Evolutionary conservation across 2,888 invertebrate genomes (phyloP).

Genomic region (Cyclophora albipunctata): DNA sequence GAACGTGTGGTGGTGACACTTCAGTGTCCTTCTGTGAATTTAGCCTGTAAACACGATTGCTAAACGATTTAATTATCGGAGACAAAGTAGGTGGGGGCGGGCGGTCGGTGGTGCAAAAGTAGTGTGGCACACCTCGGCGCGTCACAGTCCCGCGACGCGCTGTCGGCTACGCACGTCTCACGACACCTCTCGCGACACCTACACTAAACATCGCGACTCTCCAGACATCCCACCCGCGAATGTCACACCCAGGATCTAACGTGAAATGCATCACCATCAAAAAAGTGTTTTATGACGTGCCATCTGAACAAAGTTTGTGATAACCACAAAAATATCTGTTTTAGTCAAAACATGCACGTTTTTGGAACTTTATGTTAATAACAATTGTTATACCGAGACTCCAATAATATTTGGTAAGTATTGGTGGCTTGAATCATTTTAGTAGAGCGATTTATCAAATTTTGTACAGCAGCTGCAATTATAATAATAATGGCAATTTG

Average conservation of each 20-base stretch:
- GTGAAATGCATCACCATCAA: slow-evolving; percentile 51
- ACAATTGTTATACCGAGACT: background rate
- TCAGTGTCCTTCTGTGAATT: slow-evolving; percentile 24
- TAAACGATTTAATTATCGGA: slow-evolving; percentile 47
- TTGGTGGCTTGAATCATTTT: too few relatives aligned
- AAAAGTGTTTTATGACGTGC: slow-evolving; percentile 55
- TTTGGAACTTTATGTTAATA: slow-evolving; percentile 37
- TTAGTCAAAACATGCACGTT: slow-evolving; percentile 33
- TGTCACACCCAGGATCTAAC: slow-evolving; percentile 44
- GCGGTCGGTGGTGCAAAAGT: slow-evolving; percentile 43
- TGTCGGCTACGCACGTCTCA: slow-evolving; percentile 38
- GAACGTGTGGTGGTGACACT: slow-evolving; percentile 17
- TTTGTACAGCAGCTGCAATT: slow-evolving; percentile 10
- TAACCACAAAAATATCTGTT: slow-evolving; percentile 19
- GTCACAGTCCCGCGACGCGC: slow-evolving; percentile 39
- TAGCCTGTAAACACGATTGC: slow-evolving; percentile 22
- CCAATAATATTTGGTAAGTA: too few relatives aligned
- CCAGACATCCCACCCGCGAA: slow-evolving; percentile 35
- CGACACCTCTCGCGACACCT: slow-evolving; percentile 6
- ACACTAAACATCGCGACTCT: slow-evolving; percentile 1
- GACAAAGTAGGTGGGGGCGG: slow-evolving; percentile 50
- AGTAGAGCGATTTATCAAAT: background rate
- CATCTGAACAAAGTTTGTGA: slow-evolving; percentile 41
- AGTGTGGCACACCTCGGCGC: slow-evolving; percentile 31
- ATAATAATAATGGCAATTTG: slow-evolving; percentile 23